Conservation (phyloP, 64 coral and sea anemone species). For the Stichodactyla mertensii region DNA sequence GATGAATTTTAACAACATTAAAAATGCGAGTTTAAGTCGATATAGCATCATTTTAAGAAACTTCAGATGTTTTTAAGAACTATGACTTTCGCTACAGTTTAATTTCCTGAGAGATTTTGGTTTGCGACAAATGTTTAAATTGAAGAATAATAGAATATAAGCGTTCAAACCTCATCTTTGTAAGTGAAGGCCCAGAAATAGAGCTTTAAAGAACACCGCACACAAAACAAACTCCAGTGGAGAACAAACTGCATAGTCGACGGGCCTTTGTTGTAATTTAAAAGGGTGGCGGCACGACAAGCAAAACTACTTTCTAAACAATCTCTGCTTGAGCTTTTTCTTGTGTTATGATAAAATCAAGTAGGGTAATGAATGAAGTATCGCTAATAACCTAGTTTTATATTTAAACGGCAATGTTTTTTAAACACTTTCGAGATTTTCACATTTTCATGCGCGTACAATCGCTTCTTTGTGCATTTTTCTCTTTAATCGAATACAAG, state of each 20-base stretch:
- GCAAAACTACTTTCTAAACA: not conserved
- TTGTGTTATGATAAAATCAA: not conserved
- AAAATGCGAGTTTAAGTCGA: too few species aligned
- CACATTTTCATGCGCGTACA: not conserved
- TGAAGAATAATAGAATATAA: not conserved
- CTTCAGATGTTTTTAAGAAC: not conserved
- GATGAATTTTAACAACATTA: too few species aligned
- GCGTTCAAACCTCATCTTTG: not conserved
- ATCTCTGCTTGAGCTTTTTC: not conserved
- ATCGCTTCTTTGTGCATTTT: not conserved
- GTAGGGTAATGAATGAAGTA: not conserved
- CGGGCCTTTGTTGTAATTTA: not conserved
- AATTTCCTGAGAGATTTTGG: not conserved
- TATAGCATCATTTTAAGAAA: not conserved
- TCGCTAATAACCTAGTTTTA: not conserved
- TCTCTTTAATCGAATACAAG: not conserved
- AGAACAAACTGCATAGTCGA: not conserved
- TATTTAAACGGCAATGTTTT: not conserved
- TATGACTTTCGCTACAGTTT: not conserved
- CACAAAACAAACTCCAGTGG: not conserved
- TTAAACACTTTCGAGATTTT: not conserved
- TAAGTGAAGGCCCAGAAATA: not conserved
- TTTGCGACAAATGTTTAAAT: not conserved
- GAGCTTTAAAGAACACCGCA: not conserved
- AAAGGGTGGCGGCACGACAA: too few species aligned